Percentiles rank a stretch among this genome's conserved stretches.
Evolutionary conservation across 2,797 vertebrate species (phyloP).

Genomic region (Adelosebastes latens): DNA sequence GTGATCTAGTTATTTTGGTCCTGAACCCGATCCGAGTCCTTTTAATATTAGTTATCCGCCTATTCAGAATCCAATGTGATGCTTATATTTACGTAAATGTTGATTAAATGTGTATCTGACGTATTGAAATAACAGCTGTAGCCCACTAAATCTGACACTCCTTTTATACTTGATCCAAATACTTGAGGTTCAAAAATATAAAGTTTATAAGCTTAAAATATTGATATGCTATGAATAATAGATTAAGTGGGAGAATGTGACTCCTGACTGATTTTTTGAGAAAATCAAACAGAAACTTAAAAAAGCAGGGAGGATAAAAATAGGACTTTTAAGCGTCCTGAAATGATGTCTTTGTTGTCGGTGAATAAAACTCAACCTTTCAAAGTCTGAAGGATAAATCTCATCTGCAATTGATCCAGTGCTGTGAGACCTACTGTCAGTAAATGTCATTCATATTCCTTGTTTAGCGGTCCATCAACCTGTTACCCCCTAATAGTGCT

Average conservation of each 20-base stretch:
- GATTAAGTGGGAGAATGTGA: neutral
- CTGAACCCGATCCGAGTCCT: neutral
- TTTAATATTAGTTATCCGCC: neutral
- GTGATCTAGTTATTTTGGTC: neutral
- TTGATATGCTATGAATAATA: neutral
- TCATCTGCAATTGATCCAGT: conserved; percentile 7
- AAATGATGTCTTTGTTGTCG: neutral
- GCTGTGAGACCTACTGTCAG: neutral
- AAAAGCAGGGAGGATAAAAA: neutral
- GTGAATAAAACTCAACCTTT: neutral
- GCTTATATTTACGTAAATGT: neutral
- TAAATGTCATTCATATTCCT: neutral
- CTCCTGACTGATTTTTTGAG: neutral
- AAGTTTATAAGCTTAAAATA: neutral
- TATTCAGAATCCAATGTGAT: neutral
- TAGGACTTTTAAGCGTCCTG: neutral
- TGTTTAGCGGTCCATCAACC: conserved; percentile 1
- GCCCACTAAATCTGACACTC: neutral
- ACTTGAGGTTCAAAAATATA: neutral
- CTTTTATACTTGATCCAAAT: neutral
- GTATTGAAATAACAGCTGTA: neutral
- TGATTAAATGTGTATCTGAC: neutral
- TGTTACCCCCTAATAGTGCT: conserved; percentile 6
- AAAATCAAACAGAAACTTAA: neutral
- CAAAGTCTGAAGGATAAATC: neutral